Evolutionary conservation across 2,888 invertebrate genomes (phyloP), one percentile per base, ranked within the genome.

Genomic region (Gastracanthus pulcherrimus): DNA sequence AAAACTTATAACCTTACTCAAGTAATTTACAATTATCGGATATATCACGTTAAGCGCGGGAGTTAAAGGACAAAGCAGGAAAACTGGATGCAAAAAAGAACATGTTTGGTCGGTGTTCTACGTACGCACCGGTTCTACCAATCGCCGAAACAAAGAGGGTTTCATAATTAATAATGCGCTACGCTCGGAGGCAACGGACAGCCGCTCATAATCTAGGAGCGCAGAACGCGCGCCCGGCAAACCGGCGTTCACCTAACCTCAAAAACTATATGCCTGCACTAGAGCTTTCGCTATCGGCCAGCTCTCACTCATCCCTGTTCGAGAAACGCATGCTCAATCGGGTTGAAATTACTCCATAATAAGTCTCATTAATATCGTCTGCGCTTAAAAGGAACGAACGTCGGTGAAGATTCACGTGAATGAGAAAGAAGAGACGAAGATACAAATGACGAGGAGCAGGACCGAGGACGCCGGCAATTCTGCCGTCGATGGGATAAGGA

Each of bases 401-500:
- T 13, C 29, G 13, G 31, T 29, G 31, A 5, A 29, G 26, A 67
- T 31, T 67, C 19, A 3, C 66, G 29, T 29, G 26, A n/a, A 29
- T 19, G 64, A 7, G 16, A 36, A n/a, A 23, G 45, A 67, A 48
- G 19, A 51, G 48, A n/a, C 16, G 34, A 62, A n/a, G 51, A 51
- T 9, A 16, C 23, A n/a, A 1, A n/a, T 16, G 60, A 5, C 7
- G 48, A 19, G 31, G 19, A 69, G 51, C 51, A 51, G 29, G n/a
- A 51, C n/a, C 51, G 48, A 55, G 38, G 58, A 19, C 58, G 26
- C 19, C 55, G 71, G 38, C 34, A 71, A 71, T 36, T 58, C 55
- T 26, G 4, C 13, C 34, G 23, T 55, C n/a, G 36, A 34, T 36
- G 58, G 41, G 60, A 72, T 51, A 58, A 58, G 16, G 60, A 72